Base-by-base conservation (phyloP, 2,113 vertebrate species). In the Delphinus delphis region DNA sequence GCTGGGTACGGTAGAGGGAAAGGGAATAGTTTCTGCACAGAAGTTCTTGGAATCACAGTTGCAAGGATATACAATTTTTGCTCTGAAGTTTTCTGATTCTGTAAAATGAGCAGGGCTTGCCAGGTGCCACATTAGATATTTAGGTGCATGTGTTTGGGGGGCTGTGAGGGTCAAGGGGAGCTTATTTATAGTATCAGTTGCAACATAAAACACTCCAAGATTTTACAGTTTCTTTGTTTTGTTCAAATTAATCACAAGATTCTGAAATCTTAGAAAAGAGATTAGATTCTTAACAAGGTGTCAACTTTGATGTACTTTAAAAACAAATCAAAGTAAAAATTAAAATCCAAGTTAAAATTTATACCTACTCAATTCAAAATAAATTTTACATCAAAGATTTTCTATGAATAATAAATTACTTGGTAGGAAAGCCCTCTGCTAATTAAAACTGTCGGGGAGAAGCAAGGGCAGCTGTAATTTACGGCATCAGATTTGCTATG, bases 261-360 rank as follows among this genome's bases (percentile, higher is more conserved):
- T 63, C 58, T 38, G 68, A 50, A 71, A 53, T 87, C 71, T 77
- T 89, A 47, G 68, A 76, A 74, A 82, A 65, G 41, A 62, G 41
- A 60, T 53, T 38, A 23, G 11, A 47, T 33, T n/a, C 80, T 92
- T 47, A 23, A n/a, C 10, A 15, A 84, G 68, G 17, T 73, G 60
- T 84, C 81, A 85, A 31, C 65, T 25, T 63, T 63, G 31, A 74
- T 17, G 10, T 41, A 68, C 33, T 63, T 73, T 53, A 55, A 25
- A 84, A 84, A 62, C 38, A 92, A 83, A 63, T 63, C 80, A 53
- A 62, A 74, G 41, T 21, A 74, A 53, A 84, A 68, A 67, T 60
- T 31, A 31, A 38, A 53, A 82, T 8, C 20, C 33, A 60, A 63
- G 20, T 26, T 63, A 84, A 76, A 63, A 84, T 62, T 36, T 84